Evolutionary conservation across 2,113 vertebrate genomes (phyloP).

Genomic region (Hyaena hyaena): DNA sequence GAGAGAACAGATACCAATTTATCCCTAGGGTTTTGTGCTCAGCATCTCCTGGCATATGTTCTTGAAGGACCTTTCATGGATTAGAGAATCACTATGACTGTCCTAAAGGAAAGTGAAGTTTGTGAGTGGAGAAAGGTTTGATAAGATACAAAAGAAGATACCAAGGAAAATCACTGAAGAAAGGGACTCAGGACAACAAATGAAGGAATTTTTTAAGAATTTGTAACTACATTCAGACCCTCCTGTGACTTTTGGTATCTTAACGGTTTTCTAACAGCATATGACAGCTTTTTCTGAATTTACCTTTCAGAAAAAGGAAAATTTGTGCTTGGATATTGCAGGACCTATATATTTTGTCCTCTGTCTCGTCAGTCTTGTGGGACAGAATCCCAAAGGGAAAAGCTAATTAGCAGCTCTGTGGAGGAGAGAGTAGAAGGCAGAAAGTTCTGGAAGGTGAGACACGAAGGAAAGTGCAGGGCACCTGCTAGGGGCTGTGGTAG

Average conservation of each 20-base stretch:
- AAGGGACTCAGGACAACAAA: neutral
- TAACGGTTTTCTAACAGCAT: neutral
- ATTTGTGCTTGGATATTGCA: neutral
- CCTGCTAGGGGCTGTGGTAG: neutral
- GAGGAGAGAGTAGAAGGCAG: neutral
- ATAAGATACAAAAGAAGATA: neutral
- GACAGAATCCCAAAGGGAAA: neutral
- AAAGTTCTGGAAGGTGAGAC: neutral
- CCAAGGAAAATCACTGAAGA: neutral
- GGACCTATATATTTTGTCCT: neutral
- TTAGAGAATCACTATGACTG: neutral
- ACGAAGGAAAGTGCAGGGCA: neutral
- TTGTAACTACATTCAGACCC: neutral
- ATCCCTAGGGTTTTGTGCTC: neutral
- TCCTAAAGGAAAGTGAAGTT: neutral
- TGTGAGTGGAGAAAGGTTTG: neutral
- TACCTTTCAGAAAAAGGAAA: neutral
- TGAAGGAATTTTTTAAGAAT: neutral
- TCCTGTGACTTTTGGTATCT: neutral
- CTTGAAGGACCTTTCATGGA: neutral
- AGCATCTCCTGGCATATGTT: neutral
- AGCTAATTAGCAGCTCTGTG: neutral
- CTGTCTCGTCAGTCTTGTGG: neutral
- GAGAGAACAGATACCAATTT: neutral
- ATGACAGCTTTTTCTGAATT: neutral